Percentiles rank a stretch among this genome's conserved stretches.
Conservation (phyloP, 2,797 vertebrate genomes). For the Coregonus ussuriensis region DNA sequence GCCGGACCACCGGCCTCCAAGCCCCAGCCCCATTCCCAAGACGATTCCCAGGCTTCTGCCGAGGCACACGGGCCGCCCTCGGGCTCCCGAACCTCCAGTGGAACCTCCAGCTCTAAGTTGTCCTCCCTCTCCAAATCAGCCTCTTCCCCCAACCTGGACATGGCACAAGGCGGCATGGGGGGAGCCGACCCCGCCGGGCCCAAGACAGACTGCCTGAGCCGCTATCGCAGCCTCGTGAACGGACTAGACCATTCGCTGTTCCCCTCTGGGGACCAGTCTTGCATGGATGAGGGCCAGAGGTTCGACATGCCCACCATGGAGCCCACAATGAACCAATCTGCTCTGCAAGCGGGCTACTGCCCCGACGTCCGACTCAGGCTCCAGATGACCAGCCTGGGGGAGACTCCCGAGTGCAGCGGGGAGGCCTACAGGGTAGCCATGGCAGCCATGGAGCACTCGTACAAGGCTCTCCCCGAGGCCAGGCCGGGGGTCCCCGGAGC, state of each 20-base stretch:
- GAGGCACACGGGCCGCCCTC: conserved; percentile 68
- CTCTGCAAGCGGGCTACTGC: conserved; percentile 79
- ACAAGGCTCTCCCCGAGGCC: conserved; percentile 83
- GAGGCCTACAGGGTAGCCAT: conserved; percentile 72
- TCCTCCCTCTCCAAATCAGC: conserved; percentile 77
- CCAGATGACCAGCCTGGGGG: conserved; percentile 73
- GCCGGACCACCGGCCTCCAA: conserved; percentile 81
- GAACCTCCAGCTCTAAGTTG: conserved; percentile 68
- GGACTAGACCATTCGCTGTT: conserved; percentile 83
- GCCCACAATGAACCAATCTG: conserved; percentile 88
- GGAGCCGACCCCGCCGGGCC: neutral
- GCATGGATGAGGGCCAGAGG: conserved; percentile 81
- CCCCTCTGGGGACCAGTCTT: conserved; percentile 76
- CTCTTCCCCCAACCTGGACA: conserved; percentile 79
- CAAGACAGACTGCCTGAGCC: conserved; percentile 76
- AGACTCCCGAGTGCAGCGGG: conserved; percentile 68
- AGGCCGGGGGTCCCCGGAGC: conserved; percentile 58
- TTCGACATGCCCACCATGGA: conserved; percentile 88
- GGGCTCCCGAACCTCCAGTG: conserved; percentile 69
- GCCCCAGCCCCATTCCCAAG: conserved; percentile 67
- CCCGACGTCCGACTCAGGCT: conserved; percentile 82
- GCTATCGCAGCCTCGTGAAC: conserved; percentile 80
- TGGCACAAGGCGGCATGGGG: conserved; percentile 48
- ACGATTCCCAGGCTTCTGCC: conserved; percentile 62
- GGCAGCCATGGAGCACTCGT: conserved; percentile 71